phyloP scores from a whole-genome alignment of 2,113 vertebrate genomes.

The Syrmaticus mikado region DNA sequence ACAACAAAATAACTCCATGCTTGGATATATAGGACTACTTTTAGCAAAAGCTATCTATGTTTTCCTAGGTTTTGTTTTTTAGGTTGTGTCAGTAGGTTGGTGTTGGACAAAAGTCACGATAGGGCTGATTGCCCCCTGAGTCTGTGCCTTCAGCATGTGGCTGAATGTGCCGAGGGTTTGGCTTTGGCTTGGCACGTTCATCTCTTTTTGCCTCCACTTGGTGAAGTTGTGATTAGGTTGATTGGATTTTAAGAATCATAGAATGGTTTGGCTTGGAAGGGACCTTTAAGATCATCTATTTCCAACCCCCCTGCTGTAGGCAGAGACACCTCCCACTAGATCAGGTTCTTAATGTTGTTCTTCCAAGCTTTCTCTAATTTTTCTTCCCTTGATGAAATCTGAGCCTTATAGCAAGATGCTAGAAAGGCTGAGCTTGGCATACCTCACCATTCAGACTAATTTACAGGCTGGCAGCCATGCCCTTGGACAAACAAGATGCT shows the following conservation, averaged over 20 bases:
- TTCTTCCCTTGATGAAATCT: not conserved
- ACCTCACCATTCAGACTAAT: not conserved
- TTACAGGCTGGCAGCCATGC: accelerated
- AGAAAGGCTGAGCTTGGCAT: not conserved
- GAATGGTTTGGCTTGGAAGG: too few species aligned
- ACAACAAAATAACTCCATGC: not conserved
- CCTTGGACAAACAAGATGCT: not conserved
- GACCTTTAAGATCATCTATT: too few species aligned
- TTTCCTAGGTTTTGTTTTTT: not conserved
- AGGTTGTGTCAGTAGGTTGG: not conserved
- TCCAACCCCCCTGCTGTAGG: too few species aligned
- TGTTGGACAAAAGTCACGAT: not conserved
- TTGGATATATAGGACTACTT: not conserved
- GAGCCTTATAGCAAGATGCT: not conserved
- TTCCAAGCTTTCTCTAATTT: not conserved
- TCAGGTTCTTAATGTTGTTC: not conserved
- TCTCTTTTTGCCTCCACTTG: not conserved
- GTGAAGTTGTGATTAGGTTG: not conserved
- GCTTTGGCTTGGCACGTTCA: not conserved
- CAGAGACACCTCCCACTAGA: too few species aligned
- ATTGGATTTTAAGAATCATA: not conserved
- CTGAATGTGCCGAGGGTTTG: not conserved
- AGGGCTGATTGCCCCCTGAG: not conserved
- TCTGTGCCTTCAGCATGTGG: not conserved
- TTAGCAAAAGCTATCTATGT: too few species aligned